These are phyloP conservation scores for Coptotermes formosanus DNA, from an alignment of 1,140 invertebrate species.

Conservation along the genomic window DNA sequence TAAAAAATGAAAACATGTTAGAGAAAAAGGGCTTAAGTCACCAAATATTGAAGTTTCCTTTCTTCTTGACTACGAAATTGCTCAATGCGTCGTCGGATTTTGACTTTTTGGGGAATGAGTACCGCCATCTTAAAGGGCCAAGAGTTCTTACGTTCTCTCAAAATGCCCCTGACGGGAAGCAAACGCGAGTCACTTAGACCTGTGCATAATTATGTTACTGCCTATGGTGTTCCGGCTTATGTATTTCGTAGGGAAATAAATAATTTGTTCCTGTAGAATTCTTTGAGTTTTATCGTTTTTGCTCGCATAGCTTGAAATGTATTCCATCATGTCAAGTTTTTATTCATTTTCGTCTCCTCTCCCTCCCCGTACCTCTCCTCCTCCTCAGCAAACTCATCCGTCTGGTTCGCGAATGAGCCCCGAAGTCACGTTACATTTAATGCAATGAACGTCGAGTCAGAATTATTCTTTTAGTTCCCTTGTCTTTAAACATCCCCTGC, in stretches of 20 bases:
- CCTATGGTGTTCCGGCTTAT: too few relatives aligned
- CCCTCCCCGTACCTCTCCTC: background rate
- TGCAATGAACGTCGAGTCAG: constrained; percentile 33
- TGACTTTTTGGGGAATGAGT: too few relatives aligned
- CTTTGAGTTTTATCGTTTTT: background rate
- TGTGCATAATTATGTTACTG: too few relatives aligned
- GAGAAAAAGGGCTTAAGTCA: background rate
- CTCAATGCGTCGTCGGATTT: too few relatives aligned
- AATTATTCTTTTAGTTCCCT: constrained; percentile 34
- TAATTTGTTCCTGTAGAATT: background rate
- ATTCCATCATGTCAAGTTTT: constrained; percentile 27
- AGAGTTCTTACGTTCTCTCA: too few relatives aligned
- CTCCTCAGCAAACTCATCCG: constrained; percentile 25
- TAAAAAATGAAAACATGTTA: background rate
- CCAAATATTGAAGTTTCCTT: too few relatives aligned
- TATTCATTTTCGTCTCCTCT: constrained; percentile 29
- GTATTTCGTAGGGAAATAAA: background rate
- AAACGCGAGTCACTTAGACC: too few relatives aligned
- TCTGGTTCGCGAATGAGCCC: constrained; percentile 26
- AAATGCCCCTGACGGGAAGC: too few relatives aligned
- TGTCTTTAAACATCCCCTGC: constrained; percentile 25
- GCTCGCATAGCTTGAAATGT: constrained; percentile 28
- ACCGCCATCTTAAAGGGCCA: too few relatives aligned
- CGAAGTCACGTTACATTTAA: constrained; percentile 33
- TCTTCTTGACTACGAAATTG: too few relatives aligned